These are phyloP conservation scores for Thaumatotibia leucotreta DNA, from an alignment of 1,140 invertebrate species.

Conservation along the genomic window DNA sequence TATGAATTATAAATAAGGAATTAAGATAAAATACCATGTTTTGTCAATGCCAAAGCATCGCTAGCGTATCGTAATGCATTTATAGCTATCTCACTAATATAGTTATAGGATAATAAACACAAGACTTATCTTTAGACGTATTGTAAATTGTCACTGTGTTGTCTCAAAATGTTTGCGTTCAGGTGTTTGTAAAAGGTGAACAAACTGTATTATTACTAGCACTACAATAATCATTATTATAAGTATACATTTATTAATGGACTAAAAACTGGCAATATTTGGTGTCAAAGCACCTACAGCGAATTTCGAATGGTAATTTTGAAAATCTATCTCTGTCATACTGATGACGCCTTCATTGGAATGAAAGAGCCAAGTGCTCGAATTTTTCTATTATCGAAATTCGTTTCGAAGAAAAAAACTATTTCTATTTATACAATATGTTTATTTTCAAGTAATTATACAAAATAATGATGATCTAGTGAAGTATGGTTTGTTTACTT, in stretches of 20 bases:
- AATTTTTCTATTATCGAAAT: too few relatives aligned
- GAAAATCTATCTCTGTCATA: too few relatives aligned
- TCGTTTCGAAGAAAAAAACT: too few relatives aligned
- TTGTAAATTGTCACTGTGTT: constrained; percentile 53
- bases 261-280: background rate
- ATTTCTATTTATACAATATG: background rate
- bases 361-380: too few relatives aligned
- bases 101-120: constrained; percentile 65
- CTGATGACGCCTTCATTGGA: too few relatives aligned
- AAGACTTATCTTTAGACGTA: constrained; percentile 69
- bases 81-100: constrained; percentile 75
- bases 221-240: too few relatives aligned
- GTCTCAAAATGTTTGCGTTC: constrained; percentile 25
- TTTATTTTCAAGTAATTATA: background rate
- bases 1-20: constrained; percentile 12
- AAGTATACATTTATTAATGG: background rate
- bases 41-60: constrained; percentile 77
- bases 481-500: background rate
- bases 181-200: background rate
- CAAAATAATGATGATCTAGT: background rate
- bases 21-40: constrained; percentile 60
- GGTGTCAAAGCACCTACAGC: too few relatives aligned
- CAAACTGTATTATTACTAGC: background rate
- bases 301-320: too few relatives aligned
- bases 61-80: constrained; percentile 77